Conservation (phyloP, 2,888 invertebrate genomes). For the Leptopterna dolabrata region DNA sequence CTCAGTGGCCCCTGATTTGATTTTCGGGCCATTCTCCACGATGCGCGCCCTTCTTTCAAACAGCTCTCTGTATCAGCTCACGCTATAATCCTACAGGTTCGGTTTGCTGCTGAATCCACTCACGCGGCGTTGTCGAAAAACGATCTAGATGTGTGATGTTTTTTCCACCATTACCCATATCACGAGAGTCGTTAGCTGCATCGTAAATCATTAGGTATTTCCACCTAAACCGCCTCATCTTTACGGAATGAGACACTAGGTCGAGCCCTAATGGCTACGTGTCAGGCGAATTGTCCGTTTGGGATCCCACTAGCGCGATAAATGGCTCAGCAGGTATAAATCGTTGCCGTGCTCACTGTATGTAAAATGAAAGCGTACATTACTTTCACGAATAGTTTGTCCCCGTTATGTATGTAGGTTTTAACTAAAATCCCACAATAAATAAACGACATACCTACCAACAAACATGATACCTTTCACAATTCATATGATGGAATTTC, state of each 20-base stretch:
- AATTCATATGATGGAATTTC: no score
- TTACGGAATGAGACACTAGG: background rate
- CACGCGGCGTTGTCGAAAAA: background rate
- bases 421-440: no score
- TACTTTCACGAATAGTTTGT: background rate
- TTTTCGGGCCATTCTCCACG: background rate
- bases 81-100: background rate
- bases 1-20: background rate
- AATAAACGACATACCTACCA: no score
- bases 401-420: no score
- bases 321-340: background rate
- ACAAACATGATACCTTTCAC: no score
- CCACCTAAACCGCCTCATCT: background rate
- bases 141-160: background rate
- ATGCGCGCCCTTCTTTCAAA: background rate
- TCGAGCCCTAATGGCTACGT: background rate
- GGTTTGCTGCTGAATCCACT: background rate
- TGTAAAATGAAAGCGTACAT: background rate
- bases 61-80: background rate
- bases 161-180: background rate
- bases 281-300: constrained; percentile 1
- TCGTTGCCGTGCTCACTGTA: background rate
- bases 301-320: background rate
- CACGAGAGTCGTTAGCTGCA: background rate
- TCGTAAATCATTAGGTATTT: background rate